Conservation (phyloP, 2,797 vertebrate genomes). For the Menidia menidia region DNA sequence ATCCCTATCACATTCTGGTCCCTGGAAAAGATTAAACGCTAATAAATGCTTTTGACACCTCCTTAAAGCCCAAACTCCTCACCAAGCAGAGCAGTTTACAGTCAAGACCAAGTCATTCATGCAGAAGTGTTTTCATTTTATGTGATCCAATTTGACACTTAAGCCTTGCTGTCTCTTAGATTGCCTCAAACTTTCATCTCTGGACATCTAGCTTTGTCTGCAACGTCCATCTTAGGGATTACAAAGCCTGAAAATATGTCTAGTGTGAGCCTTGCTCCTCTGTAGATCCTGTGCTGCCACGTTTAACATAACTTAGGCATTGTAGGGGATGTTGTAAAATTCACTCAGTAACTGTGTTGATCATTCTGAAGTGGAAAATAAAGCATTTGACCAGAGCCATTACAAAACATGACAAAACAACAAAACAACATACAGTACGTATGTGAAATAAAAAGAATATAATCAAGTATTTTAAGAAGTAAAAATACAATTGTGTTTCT, state of each 20-base stretch:
- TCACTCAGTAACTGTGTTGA: neutral
- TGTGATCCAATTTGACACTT: too few species aligned
- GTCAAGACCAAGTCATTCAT: too few species aligned
- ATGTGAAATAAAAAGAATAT: slow-evolving; percentile 3
- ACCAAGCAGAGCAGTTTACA: too few species aligned
- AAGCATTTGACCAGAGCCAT: neutral
- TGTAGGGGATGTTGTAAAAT: neutral
- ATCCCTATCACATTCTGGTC: slow-evolving; percentile 8
- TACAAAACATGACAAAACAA: neutral
- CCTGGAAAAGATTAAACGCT: neutral
- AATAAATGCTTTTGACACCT: neutral
- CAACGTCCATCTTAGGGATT: too few species aligned
- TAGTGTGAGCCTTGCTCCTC: neutral
- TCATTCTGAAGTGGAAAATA: neutral
- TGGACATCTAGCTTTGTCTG: too few species aligned
- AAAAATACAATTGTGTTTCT: slow-evolving; percentile 24
- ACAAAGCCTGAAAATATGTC: too few species aligned
- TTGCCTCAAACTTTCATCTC: too few species aligned
- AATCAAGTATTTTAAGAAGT: neutral
- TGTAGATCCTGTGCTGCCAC: too few species aligned
- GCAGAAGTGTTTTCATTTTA: too few species aligned
- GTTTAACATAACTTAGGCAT: neutral
- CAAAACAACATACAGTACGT: slow-evolving; percentile 3
- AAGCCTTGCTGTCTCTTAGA: too few species aligned
- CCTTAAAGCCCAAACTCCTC: too few species aligned